A percentile compares a stretch with the other conserved stretches of the same genome.
Conservation (phyloP, 2,888 invertebrate species). For the Tryphoninae sp. region DNA sequence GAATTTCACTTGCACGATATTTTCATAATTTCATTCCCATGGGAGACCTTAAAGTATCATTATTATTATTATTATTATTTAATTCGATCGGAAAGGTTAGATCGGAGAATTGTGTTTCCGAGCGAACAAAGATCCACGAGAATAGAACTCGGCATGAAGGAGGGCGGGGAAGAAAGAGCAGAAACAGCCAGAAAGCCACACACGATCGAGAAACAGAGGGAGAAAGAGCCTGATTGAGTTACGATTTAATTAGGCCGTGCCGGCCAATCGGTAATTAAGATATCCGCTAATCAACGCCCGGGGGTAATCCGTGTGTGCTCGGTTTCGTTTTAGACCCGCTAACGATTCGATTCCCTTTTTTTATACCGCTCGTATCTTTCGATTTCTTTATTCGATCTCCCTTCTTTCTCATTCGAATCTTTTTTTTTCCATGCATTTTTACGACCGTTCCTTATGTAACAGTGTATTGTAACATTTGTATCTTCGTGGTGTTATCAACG, state of each 20-base stretch:
- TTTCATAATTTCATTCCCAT: too few relatives aligned
- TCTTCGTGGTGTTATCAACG: neutral
- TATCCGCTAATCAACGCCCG: conserved; percentile 76
- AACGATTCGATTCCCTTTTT: conserved; percentile 53
- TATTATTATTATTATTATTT: neutral
- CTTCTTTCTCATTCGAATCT: neutral
- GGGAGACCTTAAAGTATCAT: too few relatives aligned
- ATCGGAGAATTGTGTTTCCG: conserved; percentile 67
- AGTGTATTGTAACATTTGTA: neutral
- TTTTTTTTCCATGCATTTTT: neutral
- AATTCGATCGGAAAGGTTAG: conserved; percentile 11
- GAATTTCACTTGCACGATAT: too few relatives aligned
- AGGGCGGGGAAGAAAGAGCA: conserved; percentile 27
- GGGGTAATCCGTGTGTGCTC: conserved; percentile 35
- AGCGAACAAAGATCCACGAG: neutral
- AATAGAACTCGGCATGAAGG: neutral
- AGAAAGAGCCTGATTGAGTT: conserved; percentile 75
- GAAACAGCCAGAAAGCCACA: conserved; percentile 27
- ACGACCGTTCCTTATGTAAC: neutral
- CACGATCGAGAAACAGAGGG: conserved; percentile 37
- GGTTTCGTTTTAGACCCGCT: conserved; percentile 49
- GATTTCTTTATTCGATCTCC: conserved; percentile 22
- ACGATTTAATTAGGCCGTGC: conserved; percentile 79
- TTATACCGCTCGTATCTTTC: conserved; percentile 28
- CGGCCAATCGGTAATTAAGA: conserved; percentile 79